Conservation (phyloP, 35 echinoderm and acorn worm genomes). For the Ptychodera flava region DNA sequence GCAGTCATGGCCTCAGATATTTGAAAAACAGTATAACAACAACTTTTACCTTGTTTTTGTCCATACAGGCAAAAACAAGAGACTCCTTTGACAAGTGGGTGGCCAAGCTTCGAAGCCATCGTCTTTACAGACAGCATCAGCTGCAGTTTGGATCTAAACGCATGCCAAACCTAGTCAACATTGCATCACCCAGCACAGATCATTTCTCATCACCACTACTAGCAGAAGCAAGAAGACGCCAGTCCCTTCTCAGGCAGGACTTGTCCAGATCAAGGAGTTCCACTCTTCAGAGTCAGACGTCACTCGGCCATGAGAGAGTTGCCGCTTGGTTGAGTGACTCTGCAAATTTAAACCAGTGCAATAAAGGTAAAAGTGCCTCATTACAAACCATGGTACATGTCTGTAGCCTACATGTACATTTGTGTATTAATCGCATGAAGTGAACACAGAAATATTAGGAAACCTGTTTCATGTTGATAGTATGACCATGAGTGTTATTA, state of each 20-base stretch:
- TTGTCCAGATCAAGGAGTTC: neutral
- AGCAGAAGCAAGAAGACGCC: neutral
- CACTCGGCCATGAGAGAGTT: neutral
- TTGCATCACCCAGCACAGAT: neutral
- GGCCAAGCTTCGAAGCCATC: neutral
- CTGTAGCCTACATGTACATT: no score
- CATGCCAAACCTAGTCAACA: neutral
- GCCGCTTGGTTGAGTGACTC: neutral
- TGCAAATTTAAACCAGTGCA: neutral
- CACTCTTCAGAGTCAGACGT: neutral
- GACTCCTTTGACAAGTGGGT: neutral
- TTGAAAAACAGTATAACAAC: no score
- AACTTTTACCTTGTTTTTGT: no score
- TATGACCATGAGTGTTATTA: no score
- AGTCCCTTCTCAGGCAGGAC: neutral
- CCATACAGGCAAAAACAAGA: neutral
- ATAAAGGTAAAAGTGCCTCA: neutral
- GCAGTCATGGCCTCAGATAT: no score
- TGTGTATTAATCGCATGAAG: no score
- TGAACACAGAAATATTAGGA: no score
- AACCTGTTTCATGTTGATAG: no score
- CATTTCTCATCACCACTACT: neutral
- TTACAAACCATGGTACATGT: no score
- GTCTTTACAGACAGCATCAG: neutral
- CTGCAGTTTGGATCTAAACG: neutral